These are phyloP conservation scores for Porphyrio hochstetteri DNA, from an alignment of 2,113 vertebrate species.

Conservation along the genomic window DNA sequence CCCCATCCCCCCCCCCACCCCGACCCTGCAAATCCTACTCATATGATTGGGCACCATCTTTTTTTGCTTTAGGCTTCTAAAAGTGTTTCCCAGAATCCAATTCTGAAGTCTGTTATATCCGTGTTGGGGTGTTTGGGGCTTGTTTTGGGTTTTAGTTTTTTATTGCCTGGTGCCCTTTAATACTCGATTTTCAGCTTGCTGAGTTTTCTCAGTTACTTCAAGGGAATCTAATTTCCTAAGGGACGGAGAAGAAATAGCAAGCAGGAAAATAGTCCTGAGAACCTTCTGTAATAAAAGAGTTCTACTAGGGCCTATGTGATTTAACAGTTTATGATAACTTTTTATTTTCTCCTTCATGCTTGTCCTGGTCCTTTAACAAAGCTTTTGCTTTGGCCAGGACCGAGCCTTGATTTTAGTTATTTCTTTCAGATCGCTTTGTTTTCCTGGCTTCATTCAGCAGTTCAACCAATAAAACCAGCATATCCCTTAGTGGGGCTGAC, in stretches of 20 bases:
- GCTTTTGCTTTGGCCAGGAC: background rate
- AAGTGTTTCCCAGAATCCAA: background rate
- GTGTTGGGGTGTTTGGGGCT: background rate
- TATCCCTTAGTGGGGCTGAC: background rate
- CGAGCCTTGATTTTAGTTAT: background rate
- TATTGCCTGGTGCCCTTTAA: background rate
- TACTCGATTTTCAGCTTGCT: background rate
- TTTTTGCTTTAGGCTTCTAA: background rate
- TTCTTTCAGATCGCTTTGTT: background rate
- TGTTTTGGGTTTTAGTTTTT: background rate
- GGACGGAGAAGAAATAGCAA: background rate
- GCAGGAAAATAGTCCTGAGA: constrained; percentile 5
- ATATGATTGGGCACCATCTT: background rate
- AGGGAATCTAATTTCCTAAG: background rate
- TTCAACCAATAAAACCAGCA: background rate
- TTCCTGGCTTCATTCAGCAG: background rate
- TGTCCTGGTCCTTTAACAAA: background rate
- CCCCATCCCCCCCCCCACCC: too few relatives aligned
- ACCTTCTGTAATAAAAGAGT: background rate
- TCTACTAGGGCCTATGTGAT: constrained; percentile 4
- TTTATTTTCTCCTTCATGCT: background rate
- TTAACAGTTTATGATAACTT: background rate
- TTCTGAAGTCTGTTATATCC: background rate
- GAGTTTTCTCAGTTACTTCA: background rate
- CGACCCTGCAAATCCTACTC: background rate